Evolutionary conservation across 2,113 vertebrate species (phyloP), one percentile per base, ranked within the genome.

Genomic region (Ellobius talpinus): DNA sequence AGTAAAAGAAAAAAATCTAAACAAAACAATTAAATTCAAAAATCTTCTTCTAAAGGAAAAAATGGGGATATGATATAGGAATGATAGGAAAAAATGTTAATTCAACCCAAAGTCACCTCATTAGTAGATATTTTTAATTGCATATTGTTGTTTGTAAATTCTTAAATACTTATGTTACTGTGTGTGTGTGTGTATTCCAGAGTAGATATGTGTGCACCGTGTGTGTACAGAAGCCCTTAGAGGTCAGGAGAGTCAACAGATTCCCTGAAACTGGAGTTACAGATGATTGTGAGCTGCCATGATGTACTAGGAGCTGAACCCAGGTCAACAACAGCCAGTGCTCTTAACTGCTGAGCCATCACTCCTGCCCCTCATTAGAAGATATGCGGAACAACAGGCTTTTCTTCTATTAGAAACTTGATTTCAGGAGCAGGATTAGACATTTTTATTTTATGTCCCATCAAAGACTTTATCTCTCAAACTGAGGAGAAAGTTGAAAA

Each of bases 401-500:
- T 82, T 74, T 89, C 73, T 84, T 77, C 33, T 68, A 39, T 7
- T 36, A 61, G 77, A 88, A 96, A 79, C 14, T 50, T 84, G 6
- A 76, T 85, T 45, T 85, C 42, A 50, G 55, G 10, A n/a, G 17
- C 55, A 89, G 42, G 29, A 79, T n/a, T 87, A 66, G 12, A 58
- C 7, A 23, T 84, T 82, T 52, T 89, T 13, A 12, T 79, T 90
- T 95, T 85, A 14, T 95, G n/a, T 55, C 63, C 90, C 42, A 84
- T 14, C 39, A 65, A 91, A 94, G 55, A 45, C 4, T 91, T n/a
- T 92, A 23, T 52, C 17, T 74, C 55, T 90, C 19, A 58, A 84
- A 92, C 42, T 3, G 24, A 90, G 7, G 36, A 72, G 50, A 89
- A 31, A 87, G 1, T 26, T 42, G 42, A 45, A 58, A 58, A 72